Evolutionary conservation across 2,888 invertebrate species (phyloP).

Genomic region (Plebejus melissa): DNA sequence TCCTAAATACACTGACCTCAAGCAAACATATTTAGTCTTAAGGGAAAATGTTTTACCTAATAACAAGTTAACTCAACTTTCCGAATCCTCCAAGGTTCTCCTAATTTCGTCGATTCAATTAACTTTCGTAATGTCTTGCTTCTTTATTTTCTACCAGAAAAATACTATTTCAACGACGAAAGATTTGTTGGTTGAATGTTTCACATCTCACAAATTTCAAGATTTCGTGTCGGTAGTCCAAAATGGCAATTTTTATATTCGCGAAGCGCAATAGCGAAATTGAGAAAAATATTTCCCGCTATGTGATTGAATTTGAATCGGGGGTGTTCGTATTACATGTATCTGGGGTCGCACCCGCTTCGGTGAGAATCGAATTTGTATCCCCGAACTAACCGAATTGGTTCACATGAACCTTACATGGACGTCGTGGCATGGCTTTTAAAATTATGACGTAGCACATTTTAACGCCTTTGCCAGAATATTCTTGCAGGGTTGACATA

Average conservation of each 20-base stretch:
- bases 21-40: conserved; percentile 42
- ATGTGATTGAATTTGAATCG: conserved; percentile 60
- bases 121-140: background rate
- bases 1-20: conserved; percentile 46
- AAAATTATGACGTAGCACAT: conserved; percentile 14
- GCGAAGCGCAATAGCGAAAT: conserved; percentile 37
- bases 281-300: conserved; percentile 50
- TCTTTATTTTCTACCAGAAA: background rate
- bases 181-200: background rate
- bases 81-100: background rate
- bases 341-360: conserved; percentile 57
- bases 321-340: conserved; percentile 50
- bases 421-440: conserved; percentile 46
- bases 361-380: conserved; percentile 71
- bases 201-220: background rate
- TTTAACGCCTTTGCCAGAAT: background rate
- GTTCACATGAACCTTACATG: conserved; percentile 61
- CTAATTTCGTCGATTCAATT: background rate
- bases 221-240: background rate
- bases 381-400: conserved; percentile 68
- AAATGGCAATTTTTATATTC: conserved; percentile 1
- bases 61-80: conserved; percentile 19
- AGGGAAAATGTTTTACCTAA: conserved; percentile 25
- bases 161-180: background rate
- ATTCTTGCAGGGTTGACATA: background rate